phyloP scores from a whole-genome alignment of 2,113 vertebrate species.

The Rafetus swinhoei region DNA sequence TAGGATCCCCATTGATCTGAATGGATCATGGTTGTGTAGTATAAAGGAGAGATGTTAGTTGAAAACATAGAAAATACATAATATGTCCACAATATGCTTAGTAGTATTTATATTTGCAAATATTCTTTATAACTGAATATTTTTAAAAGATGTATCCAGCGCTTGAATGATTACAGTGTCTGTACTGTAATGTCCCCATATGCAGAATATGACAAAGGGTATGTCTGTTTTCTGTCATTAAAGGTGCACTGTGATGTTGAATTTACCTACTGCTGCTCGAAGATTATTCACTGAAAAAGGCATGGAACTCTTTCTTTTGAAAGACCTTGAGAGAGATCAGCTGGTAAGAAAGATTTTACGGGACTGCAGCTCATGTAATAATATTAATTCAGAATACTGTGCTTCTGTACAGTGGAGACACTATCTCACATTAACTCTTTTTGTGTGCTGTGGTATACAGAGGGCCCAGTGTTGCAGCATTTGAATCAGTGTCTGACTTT shows the following conservation, averaged over 20 bases:
- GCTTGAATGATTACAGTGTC: neutral
- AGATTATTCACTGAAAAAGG: conserved; percentile 69
- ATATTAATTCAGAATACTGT: neutral
- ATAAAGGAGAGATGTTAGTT: neutral
- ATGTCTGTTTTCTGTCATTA: neutral
- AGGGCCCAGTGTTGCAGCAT: neutral
- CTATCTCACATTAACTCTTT: neutral
- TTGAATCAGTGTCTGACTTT: neutral
- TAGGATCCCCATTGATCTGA: neutral
- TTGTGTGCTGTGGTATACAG: neutral
- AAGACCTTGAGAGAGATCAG: conserved; percentile 67
- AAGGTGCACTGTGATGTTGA: conserved; percentile 69
- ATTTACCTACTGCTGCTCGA: conserved; percentile 69
- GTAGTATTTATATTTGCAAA: neutral
- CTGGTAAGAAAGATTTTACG: conserved; percentile 52
- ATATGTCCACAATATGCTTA: neutral
- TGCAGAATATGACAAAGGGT: neutral
- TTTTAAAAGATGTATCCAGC: neutral
- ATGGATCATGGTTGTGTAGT: neutral
- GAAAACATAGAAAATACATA: neutral
- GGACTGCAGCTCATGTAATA: neutral
- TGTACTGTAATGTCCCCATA: neutral
- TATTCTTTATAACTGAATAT: neutral
- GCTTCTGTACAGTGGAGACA: neutral
- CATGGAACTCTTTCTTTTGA: conserved; percentile 60